Evolutionary conservation across 2,888 invertebrate genomes (phyloP), one percentile per base, ranked within the genome.

Genomic region (Apotomis capreana): DNA sequence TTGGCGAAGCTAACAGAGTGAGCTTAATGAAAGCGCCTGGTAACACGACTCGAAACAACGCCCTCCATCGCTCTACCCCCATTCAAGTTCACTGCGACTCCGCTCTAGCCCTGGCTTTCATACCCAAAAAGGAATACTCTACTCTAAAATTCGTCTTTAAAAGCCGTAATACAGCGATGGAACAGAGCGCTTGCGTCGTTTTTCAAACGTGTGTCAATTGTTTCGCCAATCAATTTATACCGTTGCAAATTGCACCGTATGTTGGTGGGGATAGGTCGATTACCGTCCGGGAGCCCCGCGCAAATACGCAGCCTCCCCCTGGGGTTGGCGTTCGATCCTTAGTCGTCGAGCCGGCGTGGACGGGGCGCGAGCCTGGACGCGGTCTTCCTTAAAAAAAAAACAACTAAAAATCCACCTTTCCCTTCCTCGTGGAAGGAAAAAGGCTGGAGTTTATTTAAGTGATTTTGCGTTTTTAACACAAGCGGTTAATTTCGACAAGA

Each of bases 221-320:
- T 85, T 86, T 84, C 80, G 82, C 76, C 78, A 77, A 79, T 78
- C 68, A 76, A 76, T 74, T 73, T 64, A 61, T 36, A 68, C 58
- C 77, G 70, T 67, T 73, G 72, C 74, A 88, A 86, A 83, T 79
- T 58, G 70, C 74, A 81, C 87, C 81, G 76, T 89, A 87, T 78
- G 77, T 15, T 52, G 58, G 5, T 63, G 49, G 26, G 55, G 67
- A 77, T 78, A 79, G 80, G 85, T 83, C 71, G 76, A 78, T 73
- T 78, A 78, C 87, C 46, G 80, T 70, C 73, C 63, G 78, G 60
- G 26, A 36, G 77, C 52, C 74, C 76, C 83, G 87, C 88, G 87
- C 88, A 84, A 85, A 86, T 86, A 91, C 90, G 89, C 92, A 92
- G 91, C 90, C 92, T 93, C 91, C 92, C 71, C 92, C 92, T 83